Evolutionary conservation across 2,888 invertebrate genomes (phyloP).

Genomic region (Drosophila siamana): DNA sequence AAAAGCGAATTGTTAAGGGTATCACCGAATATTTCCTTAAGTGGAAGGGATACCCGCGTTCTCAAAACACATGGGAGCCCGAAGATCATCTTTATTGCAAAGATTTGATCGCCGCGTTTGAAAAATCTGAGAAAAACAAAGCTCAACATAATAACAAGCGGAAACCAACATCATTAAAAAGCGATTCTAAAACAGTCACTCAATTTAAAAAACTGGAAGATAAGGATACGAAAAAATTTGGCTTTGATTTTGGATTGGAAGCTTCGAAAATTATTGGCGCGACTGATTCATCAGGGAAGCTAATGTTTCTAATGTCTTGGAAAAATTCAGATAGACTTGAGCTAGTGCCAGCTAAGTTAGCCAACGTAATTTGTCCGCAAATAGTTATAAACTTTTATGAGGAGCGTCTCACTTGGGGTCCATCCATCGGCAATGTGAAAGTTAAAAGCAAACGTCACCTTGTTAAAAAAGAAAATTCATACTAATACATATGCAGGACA

Average conservation of each 20-base stretch:
- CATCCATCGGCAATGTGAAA: background rate
- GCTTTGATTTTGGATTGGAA: conserved; percentile 92
- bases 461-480: background rate
- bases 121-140: conserved; percentile 91
- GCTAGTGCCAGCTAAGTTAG: conserved; percentile 93
- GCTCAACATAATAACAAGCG: conserved; percentile 75
- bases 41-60: conserved; percentile 93
- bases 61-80: conserved; percentile 98
- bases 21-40: conserved; percentile 90
- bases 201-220: background rate
- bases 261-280: conserved; percentile 94
- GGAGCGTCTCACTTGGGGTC: conserved; percentile 90
- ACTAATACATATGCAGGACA: background rate
- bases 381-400: conserved; percentile 96
- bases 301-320: conserved; percentile 98
- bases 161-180: conserved; percentile 77
- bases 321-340: conserved; percentile 95
- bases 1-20: conserved; percentile 91
- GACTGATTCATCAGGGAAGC: conserved; percentile 95
- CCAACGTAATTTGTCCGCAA: conserved; percentile 94
- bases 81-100: conserved; percentile 96
- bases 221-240: conserved; percentile 82
- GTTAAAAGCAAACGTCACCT: background rate
- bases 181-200: background rate
- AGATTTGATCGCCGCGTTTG: conserved; percentile 93